Conservation (phyloP, 2,888 invertebrate genomes). For the Uloborus plumipes region DNA sequence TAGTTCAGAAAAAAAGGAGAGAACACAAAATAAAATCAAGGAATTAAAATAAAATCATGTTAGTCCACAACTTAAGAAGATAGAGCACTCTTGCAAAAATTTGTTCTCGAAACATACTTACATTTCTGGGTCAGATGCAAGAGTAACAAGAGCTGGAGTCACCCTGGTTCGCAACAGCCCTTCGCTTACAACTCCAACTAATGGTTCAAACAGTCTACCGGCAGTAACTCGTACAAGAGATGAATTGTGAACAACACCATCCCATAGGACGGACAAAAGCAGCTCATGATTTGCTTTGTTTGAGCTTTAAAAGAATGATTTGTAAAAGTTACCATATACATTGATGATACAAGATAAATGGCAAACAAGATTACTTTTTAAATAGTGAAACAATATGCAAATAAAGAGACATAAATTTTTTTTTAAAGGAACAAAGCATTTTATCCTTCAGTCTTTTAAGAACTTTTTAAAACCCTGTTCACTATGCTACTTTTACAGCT, state of each 20-base stretch:
- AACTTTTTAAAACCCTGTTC: too few species aligned
- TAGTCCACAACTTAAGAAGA: neutral
- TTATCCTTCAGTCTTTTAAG: too few species aligned
- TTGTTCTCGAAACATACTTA: conserved; percentile 71
- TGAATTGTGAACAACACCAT: conserved; percentile 78
- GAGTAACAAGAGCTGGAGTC: conserved; percentile 80
- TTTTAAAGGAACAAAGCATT: neutral
- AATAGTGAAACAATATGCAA: too few species aligned
- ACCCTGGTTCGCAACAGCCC: conserved; percentile 76
- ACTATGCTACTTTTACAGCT: too few species aligned
- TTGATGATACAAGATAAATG: neutral
- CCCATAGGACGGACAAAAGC: conserved; percentile 79
- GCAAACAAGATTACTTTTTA: too few species aligned
- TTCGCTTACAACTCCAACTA: conserved; percentile 76
- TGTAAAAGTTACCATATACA: neutral
- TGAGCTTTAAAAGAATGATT: conserved; percentile 68
- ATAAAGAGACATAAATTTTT: neutral
- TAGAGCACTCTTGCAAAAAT: neutral
- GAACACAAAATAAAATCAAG: too few species aligned
- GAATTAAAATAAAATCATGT: too few species aligned
- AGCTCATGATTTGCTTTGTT: conserved; percentile 74
- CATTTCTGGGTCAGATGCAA: conserved; percentile 80
- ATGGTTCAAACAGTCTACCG: conserved; percentile 76
- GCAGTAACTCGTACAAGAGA: conserved; percentile 77
- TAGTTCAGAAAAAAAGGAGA: too few species aligned